Percentiles rank a stretch among this genome's conserved stretches.
phyloP scores from a whole-genome alignment of 2,797 vertebrate genomes.

The Cryptoprocta ferox region DNA sequence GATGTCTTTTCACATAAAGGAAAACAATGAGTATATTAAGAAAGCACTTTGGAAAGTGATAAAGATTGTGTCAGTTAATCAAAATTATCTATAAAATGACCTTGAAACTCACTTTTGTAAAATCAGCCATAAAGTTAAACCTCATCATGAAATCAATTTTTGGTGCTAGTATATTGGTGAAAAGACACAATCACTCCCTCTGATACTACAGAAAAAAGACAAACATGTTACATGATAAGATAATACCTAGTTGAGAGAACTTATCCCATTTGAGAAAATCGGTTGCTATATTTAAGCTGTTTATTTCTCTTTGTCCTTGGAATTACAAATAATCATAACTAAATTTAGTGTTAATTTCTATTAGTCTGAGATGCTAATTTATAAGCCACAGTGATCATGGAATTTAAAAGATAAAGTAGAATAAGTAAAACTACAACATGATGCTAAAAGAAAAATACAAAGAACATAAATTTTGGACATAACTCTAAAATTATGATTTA shows the following conservation, averaged over 20 bases:
- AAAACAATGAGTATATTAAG: slow-evolving; percentile 12
- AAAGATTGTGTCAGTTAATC: neutral
- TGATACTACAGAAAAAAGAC: neutral
- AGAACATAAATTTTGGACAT: neutral
- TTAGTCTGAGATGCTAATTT: neutral
- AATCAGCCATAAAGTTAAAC: neutral
- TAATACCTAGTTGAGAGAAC: neutral
- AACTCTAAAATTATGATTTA: neutral
- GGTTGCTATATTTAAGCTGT: neutral
- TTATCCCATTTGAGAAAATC: neutral
- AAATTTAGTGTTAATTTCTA: neutral
- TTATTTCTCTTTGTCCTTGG: neutral
- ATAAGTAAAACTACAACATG: neutral
- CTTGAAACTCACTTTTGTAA: neutral
- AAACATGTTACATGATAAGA: neutral
- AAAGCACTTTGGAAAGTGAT: neutral
- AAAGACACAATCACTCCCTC: neutral
- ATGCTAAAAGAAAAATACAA: neutral
- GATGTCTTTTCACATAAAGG: neutral
- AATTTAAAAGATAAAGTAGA: neutral
- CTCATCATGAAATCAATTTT: neutral
- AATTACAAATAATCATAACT: neutral
- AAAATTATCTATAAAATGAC: neutral
- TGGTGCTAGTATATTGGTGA: neutral
- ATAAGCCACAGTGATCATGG: neutral